phyloP scores from a whole-genome alignment of 2,797 vertebrate species.

The Phylloscopus collybita region DNA sequence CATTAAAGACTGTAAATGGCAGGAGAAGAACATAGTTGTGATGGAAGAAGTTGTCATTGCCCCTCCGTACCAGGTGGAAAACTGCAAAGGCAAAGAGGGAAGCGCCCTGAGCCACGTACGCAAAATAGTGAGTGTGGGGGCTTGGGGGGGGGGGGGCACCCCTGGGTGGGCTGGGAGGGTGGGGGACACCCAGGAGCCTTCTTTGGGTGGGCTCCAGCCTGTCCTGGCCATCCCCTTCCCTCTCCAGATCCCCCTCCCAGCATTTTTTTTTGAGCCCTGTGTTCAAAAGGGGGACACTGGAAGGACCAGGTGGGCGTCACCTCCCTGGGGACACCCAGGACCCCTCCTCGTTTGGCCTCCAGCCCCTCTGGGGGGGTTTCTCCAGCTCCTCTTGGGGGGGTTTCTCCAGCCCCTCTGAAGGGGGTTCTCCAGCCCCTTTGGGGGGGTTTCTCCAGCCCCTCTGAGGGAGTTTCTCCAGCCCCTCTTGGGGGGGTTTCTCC shows the following conservation, averaged over 20 bases:
- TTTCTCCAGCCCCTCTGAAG: too few relatives aligned
- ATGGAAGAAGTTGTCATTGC: slow-evolving; percentile 99
- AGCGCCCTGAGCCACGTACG: slow-evolving; percentile 99
- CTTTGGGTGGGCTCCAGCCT: neutral
- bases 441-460: too few relatives aligned
- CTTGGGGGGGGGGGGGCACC: too few relatives aligned
- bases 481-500: too few relatives aligned
- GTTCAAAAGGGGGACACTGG: rapidly evolving
- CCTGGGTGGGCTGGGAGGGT: neutral
- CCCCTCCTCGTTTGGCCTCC: too few relatives aligned
- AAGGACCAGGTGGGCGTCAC: rapidly evolving
- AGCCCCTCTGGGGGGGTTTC: too few relatives aligned
- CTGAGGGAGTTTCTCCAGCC: too few relatives aligned
- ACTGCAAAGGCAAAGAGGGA: slow-evolving; percentile 99
- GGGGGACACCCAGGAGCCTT: neutral
- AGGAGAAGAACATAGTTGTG: slow-evolving; percentile 99
- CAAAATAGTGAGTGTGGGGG: slow-evolving; percentile 90
- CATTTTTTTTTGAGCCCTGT: rapidly evolving
- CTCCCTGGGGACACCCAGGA: neutral
- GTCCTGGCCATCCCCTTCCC: neutral
- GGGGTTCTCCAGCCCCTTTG: too few relatives aligned
- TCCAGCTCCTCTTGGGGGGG: too few relatives aligned
- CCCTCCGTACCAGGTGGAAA: slow-evolving; percentile 97
- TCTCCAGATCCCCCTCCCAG: neutral
- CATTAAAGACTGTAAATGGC: slow-evolving; percentile 99